phyloP scores from a whole-genome alignment of 1,140 invertebrate genomes.

The Acromyrmex echinatior region DNA sequence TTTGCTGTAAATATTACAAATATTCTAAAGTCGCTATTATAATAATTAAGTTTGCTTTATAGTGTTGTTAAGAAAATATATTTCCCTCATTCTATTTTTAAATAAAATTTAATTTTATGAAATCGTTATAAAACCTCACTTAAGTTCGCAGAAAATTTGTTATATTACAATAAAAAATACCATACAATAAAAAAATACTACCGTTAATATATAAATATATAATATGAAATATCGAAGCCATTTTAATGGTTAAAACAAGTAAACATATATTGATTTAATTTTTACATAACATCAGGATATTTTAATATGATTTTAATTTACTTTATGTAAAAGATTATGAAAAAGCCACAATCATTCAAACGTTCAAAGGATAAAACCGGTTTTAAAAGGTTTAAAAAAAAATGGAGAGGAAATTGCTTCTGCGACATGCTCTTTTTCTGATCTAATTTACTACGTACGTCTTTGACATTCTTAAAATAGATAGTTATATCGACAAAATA shows the following conservation, averaged over 20 bases:
- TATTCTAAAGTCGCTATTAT: neutral
- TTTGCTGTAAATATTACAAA: slow-evolving; percentile 7
- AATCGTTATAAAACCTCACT: neutral
- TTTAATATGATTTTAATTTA: neutral
- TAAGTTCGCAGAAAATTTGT: neutral
- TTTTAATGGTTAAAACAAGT: neutral
- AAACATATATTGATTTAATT: neutral
- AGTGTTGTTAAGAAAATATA: slow-evolving; percentile 11
- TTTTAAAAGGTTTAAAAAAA: neutral
- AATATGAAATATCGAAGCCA: neutral
- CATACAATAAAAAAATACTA: no score
- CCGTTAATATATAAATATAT: neutral
- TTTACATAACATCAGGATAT: neutral
- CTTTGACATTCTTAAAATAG: neutral
- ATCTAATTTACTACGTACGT: neutral
- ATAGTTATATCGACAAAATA: slow-evolving; percentile 27
- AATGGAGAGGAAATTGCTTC: neutral
- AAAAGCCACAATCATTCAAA: neutral
- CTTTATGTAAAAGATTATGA: neutral
- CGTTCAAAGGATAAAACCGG: neutral
- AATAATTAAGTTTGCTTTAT: neutral
- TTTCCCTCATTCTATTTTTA: slow-evolving; percentile 22
- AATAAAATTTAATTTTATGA: neutral
- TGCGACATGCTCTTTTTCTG: neutral
- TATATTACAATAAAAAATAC: neutral